Base-by-base conservation (phyloP, 1,140 invertebrate species). In the Wiebesia pumilae region DNA sequence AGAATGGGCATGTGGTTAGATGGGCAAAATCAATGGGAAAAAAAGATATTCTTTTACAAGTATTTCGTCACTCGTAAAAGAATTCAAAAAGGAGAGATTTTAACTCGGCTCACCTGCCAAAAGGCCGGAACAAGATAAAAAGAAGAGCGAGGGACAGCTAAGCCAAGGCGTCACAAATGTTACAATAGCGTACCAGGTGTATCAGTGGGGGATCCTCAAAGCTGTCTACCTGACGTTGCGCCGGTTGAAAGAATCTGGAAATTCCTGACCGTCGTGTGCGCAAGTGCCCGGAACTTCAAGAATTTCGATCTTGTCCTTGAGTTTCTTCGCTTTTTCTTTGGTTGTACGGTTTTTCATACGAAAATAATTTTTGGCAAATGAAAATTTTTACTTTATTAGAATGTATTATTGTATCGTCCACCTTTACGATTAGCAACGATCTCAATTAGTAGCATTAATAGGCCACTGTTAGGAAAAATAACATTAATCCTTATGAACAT, bases 281-380 rank as follows among this genome's bases (percentile, higher is more conserved):
- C 1, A 78, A 65, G 47, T 77, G 73, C 27, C 71, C 83, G 71
- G 73, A 78, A 65, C 54, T 84, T 73, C 16, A 38, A 84, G 83
- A 78, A 78, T 84, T 84, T 58, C 73, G 71, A 78, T 58, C 83
- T 84, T 84, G 73, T 58, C 83, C 73, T 84, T 84, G 47, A 75
- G 51, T 62, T 2, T 24, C 19, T 35, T 33, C 40, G 14, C 33
- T 62, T 40, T 54, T 35, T 30, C 35, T 16, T 30, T 54, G 19
- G 27, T n/a, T 78, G 0, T 67, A 21, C 27, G 47, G 19, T 67
- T 81, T 19, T 47, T 47, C 54, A 2, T 27, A 35, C 35, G 3
- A 38, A 81, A 54, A 38, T 10, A 47, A 14, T 35, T 54, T 58
- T 77, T 77, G n/a, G n/a, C n/a, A n/a, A n/a, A n/a, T n/a, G n/a